Conservation (phyloP, 1,140 invertebrate genomes). For the Nephila pilipes region DNA sequence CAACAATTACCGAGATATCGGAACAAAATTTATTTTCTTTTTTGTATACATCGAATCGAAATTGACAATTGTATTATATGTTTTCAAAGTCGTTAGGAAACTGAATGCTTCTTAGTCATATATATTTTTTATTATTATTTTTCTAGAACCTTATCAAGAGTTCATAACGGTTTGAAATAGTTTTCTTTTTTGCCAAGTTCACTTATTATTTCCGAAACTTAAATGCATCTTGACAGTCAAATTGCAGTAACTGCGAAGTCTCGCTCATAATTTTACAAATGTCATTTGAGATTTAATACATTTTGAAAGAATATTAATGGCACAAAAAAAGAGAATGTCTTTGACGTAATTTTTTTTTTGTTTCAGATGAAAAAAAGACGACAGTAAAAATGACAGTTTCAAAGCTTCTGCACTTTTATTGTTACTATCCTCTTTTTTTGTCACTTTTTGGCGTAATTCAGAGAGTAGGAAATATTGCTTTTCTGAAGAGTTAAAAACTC, state of each 20-base stretch:
- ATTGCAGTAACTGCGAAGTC: background rate
- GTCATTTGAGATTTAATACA: slow-evolving; percentile 20
- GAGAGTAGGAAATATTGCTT: background rate
- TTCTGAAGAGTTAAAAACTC: too few relatives aligned
- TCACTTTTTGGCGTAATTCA: background rate
- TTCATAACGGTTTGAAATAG: background rate
- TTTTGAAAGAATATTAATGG: slow-evolving; percentile 33
- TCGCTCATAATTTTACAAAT: slow-evolving; percentile 23
- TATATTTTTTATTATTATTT: too few relatives aligned
- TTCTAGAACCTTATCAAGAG: too few relatives aligned
- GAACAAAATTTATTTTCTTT: too few relatives aligned
- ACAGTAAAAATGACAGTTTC: background rate
- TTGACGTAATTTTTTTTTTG: background rate
- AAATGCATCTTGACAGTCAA: background rate
- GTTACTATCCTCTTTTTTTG: background rate
- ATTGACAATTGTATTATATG: too few relatives aligned
- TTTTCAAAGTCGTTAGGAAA: too few relatives aligned
- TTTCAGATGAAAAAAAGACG: background rate
- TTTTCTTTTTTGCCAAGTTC: background rate
- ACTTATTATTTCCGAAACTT: background rate
- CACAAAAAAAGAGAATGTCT: background rate
- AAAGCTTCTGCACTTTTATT: background rate
- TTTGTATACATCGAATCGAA: too few relatives aligned
- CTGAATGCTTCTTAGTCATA: too few relatives aligned
- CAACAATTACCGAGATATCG: too few relatives aligned